Evolutionary conservation across 2,113 vertebrate species (phyloP).

Genomic region (Serinus canaria): DNA sequence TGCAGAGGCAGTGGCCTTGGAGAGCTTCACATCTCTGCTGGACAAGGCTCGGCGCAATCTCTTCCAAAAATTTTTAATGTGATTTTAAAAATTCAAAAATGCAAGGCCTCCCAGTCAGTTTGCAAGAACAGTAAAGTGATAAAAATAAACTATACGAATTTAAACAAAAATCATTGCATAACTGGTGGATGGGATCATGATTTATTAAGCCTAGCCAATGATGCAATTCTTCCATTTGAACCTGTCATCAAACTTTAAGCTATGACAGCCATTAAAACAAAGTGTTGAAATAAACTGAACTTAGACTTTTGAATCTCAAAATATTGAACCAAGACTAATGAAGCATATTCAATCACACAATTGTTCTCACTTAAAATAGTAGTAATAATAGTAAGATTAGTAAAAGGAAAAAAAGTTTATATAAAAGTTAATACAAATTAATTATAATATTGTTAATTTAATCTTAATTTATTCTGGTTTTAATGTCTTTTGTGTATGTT

Average conservation of each 20-base stretch:
- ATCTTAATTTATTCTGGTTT: neutral
- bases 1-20: neutral
- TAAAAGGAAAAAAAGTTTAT: neutral
- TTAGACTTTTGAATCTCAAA: neutral
- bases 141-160: neutral
- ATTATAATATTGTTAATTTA: neutral
- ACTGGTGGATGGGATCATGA: neutral
- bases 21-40: neutral
- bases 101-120: neutral
- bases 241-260: neutral
- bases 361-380: neutral
- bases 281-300: neutral
- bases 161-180: neutral
- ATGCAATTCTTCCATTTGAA: neutral
- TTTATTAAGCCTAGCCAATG: neutral
- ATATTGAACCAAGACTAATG: neutral
- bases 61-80: neutral
- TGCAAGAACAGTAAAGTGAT: neutral
- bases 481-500: neutral
- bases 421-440: neutral
- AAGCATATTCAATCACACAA: neutral
- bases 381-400: neutral
- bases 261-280: neutral
- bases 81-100: neutral
- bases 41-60: neutral